Percentiles rank a stretch among this genome's conserved stretches.
Evolutionary conservation across 2,113 vertebrate species (phyloP).

Genomic region (Tachuris rubrigastra): DNA sequence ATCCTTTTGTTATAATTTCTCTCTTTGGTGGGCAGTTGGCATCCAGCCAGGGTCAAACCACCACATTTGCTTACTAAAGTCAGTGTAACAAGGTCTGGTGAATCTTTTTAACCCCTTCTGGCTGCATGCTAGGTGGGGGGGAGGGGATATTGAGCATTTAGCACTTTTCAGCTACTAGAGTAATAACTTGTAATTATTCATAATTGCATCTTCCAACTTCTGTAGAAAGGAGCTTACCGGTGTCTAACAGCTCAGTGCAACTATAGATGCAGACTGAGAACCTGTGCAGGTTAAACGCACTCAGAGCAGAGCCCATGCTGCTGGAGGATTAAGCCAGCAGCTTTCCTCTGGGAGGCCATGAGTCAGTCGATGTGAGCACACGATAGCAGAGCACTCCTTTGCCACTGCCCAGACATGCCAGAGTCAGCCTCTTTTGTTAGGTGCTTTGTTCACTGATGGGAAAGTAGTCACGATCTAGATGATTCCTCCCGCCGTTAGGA

Average conservation of each 20-base stretch:
- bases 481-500: constrained; percentile 42
- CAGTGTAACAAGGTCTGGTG: neutral
- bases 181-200: neutral
- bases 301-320: neutral
- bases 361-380: constrained; percentile 25
- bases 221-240: neutral
- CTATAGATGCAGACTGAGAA: neutral
- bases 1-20: neutral
- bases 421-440: constrained; percentile 48
- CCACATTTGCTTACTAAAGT: neutral
- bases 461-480: constrained; percentile 54
- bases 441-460: constrained; percentile 47
- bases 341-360: constrained; percentile 1
- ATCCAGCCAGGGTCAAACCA: neutral
- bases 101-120: neutral
- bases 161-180: neutral
- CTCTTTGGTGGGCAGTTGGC: neutral
- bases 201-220: neutral
- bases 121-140: neutral
- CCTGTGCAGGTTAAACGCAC: neutral
- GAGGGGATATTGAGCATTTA: neutral
- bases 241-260: neutral
- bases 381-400: constrained; percentile 43
- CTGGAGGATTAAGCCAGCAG: constrained; percentile 12
- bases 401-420: constrained; percentile 61